phyloP scores from a whole-genome alignment of 92 coral and sea anemone genomes.

The Anthopleura xanthogrammica region DNA sequence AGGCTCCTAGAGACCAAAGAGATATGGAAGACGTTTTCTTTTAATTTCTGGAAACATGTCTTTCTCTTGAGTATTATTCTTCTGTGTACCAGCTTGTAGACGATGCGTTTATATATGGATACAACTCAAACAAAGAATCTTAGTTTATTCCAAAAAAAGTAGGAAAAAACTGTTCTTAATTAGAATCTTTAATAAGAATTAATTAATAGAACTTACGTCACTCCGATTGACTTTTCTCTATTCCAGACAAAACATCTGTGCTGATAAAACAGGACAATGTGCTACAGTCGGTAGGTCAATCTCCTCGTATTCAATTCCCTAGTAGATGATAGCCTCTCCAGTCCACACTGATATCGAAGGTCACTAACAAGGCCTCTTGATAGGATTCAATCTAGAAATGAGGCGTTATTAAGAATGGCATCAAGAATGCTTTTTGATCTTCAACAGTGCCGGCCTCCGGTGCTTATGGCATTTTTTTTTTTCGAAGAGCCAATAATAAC shows the following conservation, averaged over 20 bases:
- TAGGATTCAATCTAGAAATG: background rate
- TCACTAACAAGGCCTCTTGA: background rate
- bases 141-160: too few species aligned
- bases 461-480: background rate
- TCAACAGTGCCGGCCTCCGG: background rate
- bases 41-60: too few species aligned
- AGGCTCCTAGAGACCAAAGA: too few species aligned
- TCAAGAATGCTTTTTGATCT: background rate
- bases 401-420: background rate
- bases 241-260: slow-evolving; percentile 81
- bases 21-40: too few species aligned
- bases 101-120: too few species aligned
- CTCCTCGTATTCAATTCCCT: background rate
- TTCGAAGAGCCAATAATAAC: background rate
- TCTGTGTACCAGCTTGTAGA: too few species aligned
- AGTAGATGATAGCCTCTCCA: too few species aligned
- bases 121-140: too few species aligned
- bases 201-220: background rate
- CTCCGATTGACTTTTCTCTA: background rate
- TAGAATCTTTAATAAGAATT: background rate
- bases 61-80: too few species aligned
- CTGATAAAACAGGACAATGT: slow-evolving; percentile 69
- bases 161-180: background rate
- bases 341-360: background rate
- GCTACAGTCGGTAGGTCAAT: slow-evolving; percentile 87